Percentiles rank a stretch among this genome's conserved stretches.
Evolutionary conservation across 2,797 vertebrate genomes (phyloP).

Genomic region (Lepidocolaptes lacrymiger): DNA sequence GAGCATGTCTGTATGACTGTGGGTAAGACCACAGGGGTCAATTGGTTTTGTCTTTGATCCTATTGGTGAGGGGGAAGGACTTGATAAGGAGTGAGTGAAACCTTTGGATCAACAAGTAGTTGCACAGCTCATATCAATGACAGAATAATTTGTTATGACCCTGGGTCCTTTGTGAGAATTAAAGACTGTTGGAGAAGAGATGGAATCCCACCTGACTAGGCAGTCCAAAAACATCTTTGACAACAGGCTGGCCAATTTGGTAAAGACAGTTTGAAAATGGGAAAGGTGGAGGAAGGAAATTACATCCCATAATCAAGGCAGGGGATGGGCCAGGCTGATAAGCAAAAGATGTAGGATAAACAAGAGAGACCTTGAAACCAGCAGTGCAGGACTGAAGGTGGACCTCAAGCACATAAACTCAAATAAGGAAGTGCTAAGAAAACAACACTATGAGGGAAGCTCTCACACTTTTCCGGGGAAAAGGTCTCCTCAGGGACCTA

Average conservation of each 20-base stretch:
- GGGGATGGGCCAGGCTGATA: neutral
- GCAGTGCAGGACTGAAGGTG: neutral
- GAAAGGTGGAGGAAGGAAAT: neutral
- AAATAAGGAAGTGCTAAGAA: neutral
- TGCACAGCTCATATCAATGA: neutral
- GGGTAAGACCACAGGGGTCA: accelerated
- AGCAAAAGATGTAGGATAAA: neutral
- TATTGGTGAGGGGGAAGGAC: neutral
- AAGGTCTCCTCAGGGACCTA: neutral
- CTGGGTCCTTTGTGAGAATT: neutral
- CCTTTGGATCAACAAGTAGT: neutral
- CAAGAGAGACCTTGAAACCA: neutral
- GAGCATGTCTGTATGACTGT: neutral
- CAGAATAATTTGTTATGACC: neutral
- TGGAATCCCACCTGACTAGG: neutral
- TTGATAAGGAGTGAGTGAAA: neutral
- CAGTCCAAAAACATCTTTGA: neutral
- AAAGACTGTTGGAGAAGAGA: neutral
- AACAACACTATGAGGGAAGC: neutral
- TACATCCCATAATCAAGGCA: neutral
- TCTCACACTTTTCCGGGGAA: neutral
- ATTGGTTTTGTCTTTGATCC: neutral
- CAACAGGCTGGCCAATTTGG: neutral
- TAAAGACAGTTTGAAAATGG: neutral
- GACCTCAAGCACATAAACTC: neutral